Percentiles rank a stretch among this genome's conserved stretches.
phyloP scores from a whole-genome alignment of 2,888 invertebrate species.

The Caenorhabditis afra region DNA sequence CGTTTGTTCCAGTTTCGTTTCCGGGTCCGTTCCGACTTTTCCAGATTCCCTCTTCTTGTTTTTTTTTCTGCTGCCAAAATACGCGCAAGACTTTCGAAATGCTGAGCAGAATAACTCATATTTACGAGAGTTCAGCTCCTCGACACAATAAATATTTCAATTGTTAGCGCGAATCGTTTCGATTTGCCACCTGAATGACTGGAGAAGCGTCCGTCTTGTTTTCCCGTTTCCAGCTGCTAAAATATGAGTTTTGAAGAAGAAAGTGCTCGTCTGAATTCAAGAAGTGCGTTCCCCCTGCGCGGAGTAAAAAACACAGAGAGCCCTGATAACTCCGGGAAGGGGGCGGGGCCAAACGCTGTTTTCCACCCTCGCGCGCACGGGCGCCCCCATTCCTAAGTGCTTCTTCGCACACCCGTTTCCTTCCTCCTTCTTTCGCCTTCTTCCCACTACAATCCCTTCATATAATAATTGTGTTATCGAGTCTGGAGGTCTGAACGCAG shows the following conservation, averaged over 20 bases:
- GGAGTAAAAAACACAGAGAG: background rate
- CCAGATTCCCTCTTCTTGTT: conserved; percentile 1
- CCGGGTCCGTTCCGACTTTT: conserved; percentile 18
- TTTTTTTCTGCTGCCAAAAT: no score
- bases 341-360: conserved; percentile 19
- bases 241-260: background rate
- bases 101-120: no score
- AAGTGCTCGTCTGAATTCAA: background rate
- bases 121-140: no score
- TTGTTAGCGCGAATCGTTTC: background rate
- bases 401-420: background rate
- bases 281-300: background rate
- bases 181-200: background rate
- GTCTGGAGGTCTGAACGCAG: conserved; percentile 22
- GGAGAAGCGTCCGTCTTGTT: background rate
- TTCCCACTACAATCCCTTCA: conserved; percentile 13
- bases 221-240: background rate
- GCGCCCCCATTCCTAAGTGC: conserved; percentile 12
- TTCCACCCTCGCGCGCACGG: background rate
- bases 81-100: no score
- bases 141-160: conserved; percentile 14
- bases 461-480: conserved; percentile 39
- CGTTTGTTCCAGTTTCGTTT: conserved; percentile 29
- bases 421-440: conserved; percentile 18
- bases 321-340: conserved; percentile 21